Base-by-base conservation (phyloP, 2,888 invertebrate species). In the Hypolimnas misippus region DNA sequence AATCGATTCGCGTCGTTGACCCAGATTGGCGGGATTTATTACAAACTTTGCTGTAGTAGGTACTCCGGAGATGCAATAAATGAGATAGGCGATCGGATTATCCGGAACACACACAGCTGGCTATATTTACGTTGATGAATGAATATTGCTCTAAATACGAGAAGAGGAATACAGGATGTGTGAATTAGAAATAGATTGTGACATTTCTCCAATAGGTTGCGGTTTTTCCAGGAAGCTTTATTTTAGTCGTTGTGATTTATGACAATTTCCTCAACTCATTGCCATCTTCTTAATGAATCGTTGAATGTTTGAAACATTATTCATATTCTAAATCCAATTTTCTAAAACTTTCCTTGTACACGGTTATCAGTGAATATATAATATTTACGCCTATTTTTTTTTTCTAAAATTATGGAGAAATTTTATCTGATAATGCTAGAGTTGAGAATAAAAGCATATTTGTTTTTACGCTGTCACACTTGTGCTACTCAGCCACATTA, bases 21-120 rank as follows among this genome's bases (percentile, higher is more conserved):
- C 76, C 81, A 70, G 73, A 81, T 72, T 66, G 65, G 60, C 17
- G 52, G 51, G 71, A 76, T 76, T 80, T 78, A 77, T 76, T 72
- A 71, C 76, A 72, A 73, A 76, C 74, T 72, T 70, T 63, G 66
- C 67, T 70, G 57, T 63, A 63, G 63, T 66, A 40, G 44, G 60
- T 50, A 68, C 66, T 67, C 61, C 54, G 63, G 63, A 46, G 63
- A 65, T 63, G 68, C 63, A 69, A 67, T 69, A 68, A 65, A 63
- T 59, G 66, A 61, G 67, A 69, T 67, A 62, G 66, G 46, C 57
- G 53, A 57, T 62, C 62, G 46, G 57, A 66, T 67, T 52, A 67
- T 67, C 29, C 40, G 58, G 40, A 59, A 52, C 51, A 51, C 42
- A 49, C 49, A 29, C 54, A 55, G 54, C 40, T 55, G 54, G 38